Evolutionary conservation across 2,113 vertebrate genomes (phyloP).

Genomic region (Apeltes quadracus): DNA sequence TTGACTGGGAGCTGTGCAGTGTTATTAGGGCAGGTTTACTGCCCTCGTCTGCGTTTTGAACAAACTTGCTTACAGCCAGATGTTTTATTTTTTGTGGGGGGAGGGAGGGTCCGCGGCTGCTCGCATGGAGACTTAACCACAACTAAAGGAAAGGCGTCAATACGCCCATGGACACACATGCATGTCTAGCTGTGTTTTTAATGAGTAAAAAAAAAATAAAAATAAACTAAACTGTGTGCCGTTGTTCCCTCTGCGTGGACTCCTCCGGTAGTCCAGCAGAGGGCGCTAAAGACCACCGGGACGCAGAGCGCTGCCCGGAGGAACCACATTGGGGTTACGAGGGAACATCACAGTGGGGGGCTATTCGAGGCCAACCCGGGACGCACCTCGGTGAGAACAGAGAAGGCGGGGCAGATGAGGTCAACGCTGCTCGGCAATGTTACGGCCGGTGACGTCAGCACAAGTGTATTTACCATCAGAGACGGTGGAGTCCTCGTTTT

Average conservation of each 20-base stretch:
- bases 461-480: conserved; percentile 6
- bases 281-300: conserved; percentile 52
- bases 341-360: conserved; percentile 55
- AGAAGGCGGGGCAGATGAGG: conserved; percentile 29
- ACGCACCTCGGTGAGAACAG: conserved; percentile 26
- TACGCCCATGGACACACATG: not conserved
- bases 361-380: conserved; percentile 63
- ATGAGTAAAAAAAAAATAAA: not conserved
- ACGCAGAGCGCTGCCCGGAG: not conserved
- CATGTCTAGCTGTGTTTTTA: conserved; percentile 5
- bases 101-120: conserved; percentile 15
- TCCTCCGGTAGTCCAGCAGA: conserved; percentile 25
- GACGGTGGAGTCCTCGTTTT: conserved; percentile 14
- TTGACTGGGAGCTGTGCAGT: conserved; percentile 68
- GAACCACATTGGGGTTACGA: conserved; percentile 47
- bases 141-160: not conserved
- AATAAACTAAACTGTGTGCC: not conserved
- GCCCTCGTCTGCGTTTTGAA: conserved; percentile 64
- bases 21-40: conserved; percentile 68
- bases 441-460: not conserved
- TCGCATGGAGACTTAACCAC: conserved; percentile 24
- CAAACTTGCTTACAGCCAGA: conserved; percentile 49
- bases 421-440: conserved; percentile 1
- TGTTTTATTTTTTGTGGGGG: conserved; percentile 29
- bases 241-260: not conserved